Percentiles rank a stretch among this genome's conserved stretches.
Conservation (phyloP, 2,113 vertebrate species). For the Desmodus rotundus region DNA sequence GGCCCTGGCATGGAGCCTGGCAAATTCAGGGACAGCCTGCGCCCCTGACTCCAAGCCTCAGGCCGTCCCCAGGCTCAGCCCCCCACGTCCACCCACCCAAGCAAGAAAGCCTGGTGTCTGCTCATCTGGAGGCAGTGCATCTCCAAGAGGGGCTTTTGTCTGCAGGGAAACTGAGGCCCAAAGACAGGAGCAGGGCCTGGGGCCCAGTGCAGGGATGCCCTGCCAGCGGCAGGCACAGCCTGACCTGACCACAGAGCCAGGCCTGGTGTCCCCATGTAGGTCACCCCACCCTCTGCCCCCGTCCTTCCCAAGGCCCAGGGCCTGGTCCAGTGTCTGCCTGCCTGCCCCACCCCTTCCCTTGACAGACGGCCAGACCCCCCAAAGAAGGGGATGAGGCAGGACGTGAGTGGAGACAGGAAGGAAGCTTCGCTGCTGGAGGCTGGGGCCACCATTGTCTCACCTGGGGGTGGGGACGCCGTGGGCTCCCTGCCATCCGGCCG, state of each 20-base stretch:
- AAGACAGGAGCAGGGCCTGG: not conserved
- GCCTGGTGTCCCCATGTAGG: not conserved
- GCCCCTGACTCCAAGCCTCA: not conserved
- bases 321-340: not conserved
- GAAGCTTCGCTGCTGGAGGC: not conserved
- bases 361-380: not conserved
- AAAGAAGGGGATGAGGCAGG: not conserved
- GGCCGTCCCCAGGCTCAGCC: not conserved
- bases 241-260: not conserved
- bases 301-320: not conserved
- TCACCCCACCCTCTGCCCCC: accelerated
- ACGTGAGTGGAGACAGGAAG: slow-evolving; percentile 54
- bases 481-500: not conserved
- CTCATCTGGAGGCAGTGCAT: accelerated
- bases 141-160: not conserved
- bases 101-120: no score
- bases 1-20: accelerated
- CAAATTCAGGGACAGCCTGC: not conserved
- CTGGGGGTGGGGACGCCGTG: not conserved
- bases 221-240: not conserved
- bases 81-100: not conserved
- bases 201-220: not conserved
- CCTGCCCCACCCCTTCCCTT: not conserved
- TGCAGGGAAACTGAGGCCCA: not conserved
- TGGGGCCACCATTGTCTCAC: slow-evolving; percentile 48